phyloP scores from a whole-genome alignment of 2,113 vertebrate species.

The Pholis gunnellus region DNA sequence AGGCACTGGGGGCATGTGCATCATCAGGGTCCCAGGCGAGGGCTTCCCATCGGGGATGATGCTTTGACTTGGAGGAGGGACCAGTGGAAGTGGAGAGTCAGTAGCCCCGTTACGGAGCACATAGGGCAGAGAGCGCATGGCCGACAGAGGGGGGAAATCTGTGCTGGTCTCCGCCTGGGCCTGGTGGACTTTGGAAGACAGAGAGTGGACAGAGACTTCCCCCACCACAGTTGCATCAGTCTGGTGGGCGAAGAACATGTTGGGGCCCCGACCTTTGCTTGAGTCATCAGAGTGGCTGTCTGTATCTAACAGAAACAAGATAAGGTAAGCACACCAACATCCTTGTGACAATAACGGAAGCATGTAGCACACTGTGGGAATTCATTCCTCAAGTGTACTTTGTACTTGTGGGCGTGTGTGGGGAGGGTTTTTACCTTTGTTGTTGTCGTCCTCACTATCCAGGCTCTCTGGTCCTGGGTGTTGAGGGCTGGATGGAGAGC shows the following conservation, averaged over 20 bases:
- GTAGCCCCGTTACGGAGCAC: slow-evolving; percentile 85
- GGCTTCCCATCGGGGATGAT: slow-evolving; percentile 82
- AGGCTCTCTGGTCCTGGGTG: slow-evolving; percentile 91
- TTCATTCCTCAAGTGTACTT: background rate
- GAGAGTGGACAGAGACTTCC: slow-evolving; percentile 68
- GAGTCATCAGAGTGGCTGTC: slow-evolving; percentile 94
- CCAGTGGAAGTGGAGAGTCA: slow-evolving; percentile 80
- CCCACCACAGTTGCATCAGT: slow-evolving; percentile 13
- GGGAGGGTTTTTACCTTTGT: slow-evolving; percentile 86
- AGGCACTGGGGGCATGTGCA: slow-evolving; percentile 81
- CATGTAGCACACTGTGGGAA: too few relatives aligned
- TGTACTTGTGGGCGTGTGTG: background rate
- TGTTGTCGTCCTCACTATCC: slow-evolving; percentile 95
- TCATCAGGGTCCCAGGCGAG: slow-evolving; percentile 72
- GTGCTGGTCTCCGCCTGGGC: slow-evolving; percentile 70
- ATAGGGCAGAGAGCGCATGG: slow-evolving; percentile 88
- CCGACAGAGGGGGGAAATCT: slow-evolving; percentile 85
- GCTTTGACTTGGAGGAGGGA: slow-evolving; percentile 78
- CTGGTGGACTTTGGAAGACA: slow-evolving; percentile 76
- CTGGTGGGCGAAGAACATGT: slow-evolving; percentile 69
- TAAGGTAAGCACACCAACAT: background rate
- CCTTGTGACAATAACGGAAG: background rate
- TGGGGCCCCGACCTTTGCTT: slow-evolving; percentile 78
- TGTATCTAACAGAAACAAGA: slow-evolving; percentile 81
- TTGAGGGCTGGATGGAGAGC: slow-evolving; percentile 93